Base-by-base conservation (phyloP, 2,797 vertebrate genomes). In the Muscicapa striata region DNA sequence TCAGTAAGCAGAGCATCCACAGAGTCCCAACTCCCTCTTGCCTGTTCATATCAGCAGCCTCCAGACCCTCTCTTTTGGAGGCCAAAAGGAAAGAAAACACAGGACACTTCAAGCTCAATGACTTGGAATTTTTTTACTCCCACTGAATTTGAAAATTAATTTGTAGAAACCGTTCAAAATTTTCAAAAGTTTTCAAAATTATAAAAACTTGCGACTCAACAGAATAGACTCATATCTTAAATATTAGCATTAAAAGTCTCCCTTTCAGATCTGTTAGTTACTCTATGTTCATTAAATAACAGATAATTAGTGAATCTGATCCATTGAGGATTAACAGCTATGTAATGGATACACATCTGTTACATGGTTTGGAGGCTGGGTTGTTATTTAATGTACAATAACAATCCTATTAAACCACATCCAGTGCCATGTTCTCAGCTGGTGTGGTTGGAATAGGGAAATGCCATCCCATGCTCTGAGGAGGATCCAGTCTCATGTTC, bases 201-300 rank as follows among this genome's bases (percentile, higher is more conserved):
- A 57, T 5, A 61, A 76, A 40, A 70, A 69, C 38, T 59, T 67
- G 24, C 40, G 36, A 43, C 46, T 74, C 22, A 27, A 10, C 11
- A 4, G 26, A 90, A 51, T 27, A 81, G 20, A 61, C 74, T 61
- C 15, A 3, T 94, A 36, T 40, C 36, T 93, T 92, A 89, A 95
- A 90, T 92, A 95, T 83, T 90, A 83, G 29, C 77, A 61, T 43
- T 89, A 84, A 57, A 87, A 75, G n/a, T 90, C 40, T 92, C 36
- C 83, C 59, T 89, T 91, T 54, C 86, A 91, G 84, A 93, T 96
- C 95, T 93, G 8, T 83, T 95, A 80, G 83, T 96, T 96, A 95
- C 94, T 96, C 46, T 88, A 83, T 92, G 46, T 91, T 97, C 95
- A 91, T 96, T 95, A 95, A 97, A 85, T 95, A 83, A 69, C 93